Evolutionary conservation across 2,113 vertebrate genomes (phyloP).

Genomic region (Eptesicus fuscus): DNA sequence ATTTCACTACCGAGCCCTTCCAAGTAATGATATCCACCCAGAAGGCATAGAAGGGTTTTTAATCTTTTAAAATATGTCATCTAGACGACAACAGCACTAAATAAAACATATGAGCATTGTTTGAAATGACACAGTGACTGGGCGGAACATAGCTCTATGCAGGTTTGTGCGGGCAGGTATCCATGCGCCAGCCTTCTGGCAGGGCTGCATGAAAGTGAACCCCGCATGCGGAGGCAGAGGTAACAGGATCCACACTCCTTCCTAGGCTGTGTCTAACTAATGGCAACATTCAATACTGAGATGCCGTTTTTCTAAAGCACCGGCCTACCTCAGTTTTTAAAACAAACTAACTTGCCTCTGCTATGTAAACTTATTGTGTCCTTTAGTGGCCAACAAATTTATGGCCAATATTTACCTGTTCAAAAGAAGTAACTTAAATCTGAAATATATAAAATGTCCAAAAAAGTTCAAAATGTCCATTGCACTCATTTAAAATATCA

Average conservation of each 20-base stretch:
- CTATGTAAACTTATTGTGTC: not conserved
- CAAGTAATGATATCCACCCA: not conserved
- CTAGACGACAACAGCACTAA: constrained; percentile 29
- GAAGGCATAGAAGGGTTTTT: not conserved
- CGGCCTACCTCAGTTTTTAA: not conserved
- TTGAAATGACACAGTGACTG: constrained; percentile 2
- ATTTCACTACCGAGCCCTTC: not conserved
- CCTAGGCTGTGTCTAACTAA: not conserved
- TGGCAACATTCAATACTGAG: not conserved
- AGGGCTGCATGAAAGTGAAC: not conserved
- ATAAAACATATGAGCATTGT: constrained; percentile 46
- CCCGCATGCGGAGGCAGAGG: not conserved
- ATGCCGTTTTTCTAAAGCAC: not conserved
- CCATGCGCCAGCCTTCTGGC: not conserved
- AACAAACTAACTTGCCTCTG: not conserved
- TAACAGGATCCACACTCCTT: not conserved
- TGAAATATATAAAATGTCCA: not conserved
- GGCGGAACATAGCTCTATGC: not conserved
- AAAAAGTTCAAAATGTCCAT: not conserved
- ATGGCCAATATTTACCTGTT: not conserved
- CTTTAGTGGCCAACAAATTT: not conserved
- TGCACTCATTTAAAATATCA: not conserved
- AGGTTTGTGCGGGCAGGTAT: not conserved
- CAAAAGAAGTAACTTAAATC: not conserved
- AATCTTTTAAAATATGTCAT: constrained; percentile 22